A percentile compares a stretch with the other conserved stretches of the same genome.
These are phyloP conservation scores for Percopsis omiscomaycus DNA, from an alignment of 2,797 vertebrate species.

Conservation along the genomic window DNA sequence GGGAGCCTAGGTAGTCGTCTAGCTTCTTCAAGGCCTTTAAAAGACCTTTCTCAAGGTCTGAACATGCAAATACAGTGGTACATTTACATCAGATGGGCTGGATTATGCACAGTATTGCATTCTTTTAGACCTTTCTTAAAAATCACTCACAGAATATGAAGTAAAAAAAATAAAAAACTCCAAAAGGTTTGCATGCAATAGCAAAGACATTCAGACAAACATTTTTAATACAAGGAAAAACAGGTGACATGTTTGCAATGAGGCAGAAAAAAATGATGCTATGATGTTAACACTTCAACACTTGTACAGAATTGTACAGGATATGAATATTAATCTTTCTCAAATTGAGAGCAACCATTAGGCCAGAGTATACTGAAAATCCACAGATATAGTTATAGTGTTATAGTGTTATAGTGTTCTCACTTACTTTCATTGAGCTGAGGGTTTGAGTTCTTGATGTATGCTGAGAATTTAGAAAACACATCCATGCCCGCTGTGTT, in stretches of 20 bases:
- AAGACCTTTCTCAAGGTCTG: constrained; percentile 81
- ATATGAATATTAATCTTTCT: no score
- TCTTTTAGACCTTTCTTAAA: no score
- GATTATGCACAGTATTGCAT: no score
- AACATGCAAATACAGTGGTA: background rate
- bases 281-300: constrained; percentile 29
- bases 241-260: constrained; percentile 13
- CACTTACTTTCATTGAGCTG: constrained; percentile 83
- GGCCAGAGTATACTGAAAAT: background rate
- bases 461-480: constrained; percentile 93
- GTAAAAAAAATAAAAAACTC: background rate
- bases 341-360: background rate
- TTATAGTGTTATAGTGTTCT: background rate
- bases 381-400: background rate
- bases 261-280: constrained; percentile 27
- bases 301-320: no score
- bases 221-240: constrained; percentile 16
- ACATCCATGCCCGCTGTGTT: constrained; percentile 90
- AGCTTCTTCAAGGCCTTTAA: constrained; percentile 80
- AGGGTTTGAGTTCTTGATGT: constrained; percentile 91
- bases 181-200: constrained; percentile 6
- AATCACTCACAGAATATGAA: background rate
- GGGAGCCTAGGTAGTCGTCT: constrained; percentile 80
- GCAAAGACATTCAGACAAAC: constrained; percentile 12
- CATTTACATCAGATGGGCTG: no score